A percentile compares a stretch with the other conserved stretches of the same genome.
Conservation (phyloP, 2,113 vertebrate species). For the Coturnix japonica region DNA sequence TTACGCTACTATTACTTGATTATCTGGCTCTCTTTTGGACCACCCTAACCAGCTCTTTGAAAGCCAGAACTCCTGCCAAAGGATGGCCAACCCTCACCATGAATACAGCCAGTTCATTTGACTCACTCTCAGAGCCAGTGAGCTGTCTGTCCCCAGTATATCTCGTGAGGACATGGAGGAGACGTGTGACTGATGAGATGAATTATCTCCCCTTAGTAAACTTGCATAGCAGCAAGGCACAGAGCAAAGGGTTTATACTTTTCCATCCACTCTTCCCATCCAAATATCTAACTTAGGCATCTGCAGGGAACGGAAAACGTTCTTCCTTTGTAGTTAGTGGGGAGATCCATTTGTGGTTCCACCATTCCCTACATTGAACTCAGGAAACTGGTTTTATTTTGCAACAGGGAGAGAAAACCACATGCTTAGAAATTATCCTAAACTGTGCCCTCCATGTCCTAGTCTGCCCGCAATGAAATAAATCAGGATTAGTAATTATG, state of each 20-base stretch:
- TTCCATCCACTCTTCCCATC: neutral
- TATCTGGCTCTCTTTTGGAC: neutral
- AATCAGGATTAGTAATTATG: neutral
- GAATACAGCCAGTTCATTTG: neutral
- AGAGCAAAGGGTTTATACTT: neutral
- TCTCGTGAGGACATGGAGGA: neutral
- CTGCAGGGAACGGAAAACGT: neutral
- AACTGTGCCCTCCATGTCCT: neutral
- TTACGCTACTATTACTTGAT: neutral
- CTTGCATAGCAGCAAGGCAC: neutral
- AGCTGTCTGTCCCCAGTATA: neutral
- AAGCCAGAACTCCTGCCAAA: neutral
- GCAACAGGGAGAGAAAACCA: neutral
- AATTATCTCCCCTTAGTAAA: neutral
- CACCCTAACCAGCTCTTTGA: neutral
- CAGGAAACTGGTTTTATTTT: neutral
- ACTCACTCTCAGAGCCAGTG: neutral
- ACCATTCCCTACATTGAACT: fast-evolving
- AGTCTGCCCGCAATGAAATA: neutral
- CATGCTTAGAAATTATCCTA: neutral
- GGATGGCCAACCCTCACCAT: neutral
- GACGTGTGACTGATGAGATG: neutral
- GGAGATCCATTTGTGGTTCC: neutral
- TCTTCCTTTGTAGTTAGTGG: neutral
- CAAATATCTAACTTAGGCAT: neutral